A percentile compares a stretch with the other conserved stretches of the same genome.
Conservation (phyloP, 1,140 invertebrate genomes). For the Drosophila equinoxialis region DNA sequence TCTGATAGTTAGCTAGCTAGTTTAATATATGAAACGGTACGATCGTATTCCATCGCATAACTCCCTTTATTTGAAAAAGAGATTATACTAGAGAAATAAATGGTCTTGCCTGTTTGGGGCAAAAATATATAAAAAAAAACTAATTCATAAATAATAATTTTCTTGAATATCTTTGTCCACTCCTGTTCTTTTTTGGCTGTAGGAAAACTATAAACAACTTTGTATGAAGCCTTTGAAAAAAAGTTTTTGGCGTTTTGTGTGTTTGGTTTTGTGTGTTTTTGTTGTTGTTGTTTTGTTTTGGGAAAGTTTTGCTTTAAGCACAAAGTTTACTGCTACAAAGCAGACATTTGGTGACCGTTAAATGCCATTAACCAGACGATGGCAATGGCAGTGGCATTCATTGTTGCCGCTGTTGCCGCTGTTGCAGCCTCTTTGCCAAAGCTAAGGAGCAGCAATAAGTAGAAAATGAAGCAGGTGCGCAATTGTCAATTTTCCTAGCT, state of each 20-base stretch:
- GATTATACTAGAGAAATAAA: too few relatives aligned
- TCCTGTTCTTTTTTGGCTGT: constrained; percentile 24
- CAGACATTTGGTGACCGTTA: constrained; percentile 76
- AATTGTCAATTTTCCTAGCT: constrained; percentile 76
- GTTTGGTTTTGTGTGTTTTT: background rate
- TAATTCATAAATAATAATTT: background rate
- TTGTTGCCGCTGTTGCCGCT: constrained; percentile 51
- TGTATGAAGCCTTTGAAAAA: constrained; percentile 6
- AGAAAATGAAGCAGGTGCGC: constrained; percentile 79
- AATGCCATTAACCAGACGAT: constrained; percentile 78
- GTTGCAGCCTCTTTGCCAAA: constrained; percentile 41
- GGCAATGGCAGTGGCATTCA: constrained; percentile 66
- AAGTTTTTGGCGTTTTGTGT: constrained; percentile 10
- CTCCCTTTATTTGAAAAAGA: too few relatives aligned
- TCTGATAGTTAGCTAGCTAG: too few relatives aligned
- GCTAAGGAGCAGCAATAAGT: constrained; percentile 41
- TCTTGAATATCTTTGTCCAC: background rate
- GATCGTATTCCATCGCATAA: too few relatives aligned
- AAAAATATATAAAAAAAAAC: too few relatives aligned
- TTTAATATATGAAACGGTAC: too few relatives aligned
- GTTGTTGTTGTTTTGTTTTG: constrained; percentile 44
- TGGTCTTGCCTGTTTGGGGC: too few relatives aligned
- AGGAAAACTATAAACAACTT: constrained; percentile 9
- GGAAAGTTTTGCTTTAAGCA: constrained; percentile 53
- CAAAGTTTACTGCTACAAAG: constrained; percentile 78